These are phyloP conservation scores for Acanthopagrus latus DNA, from an alignment of 2,797 vertebrate genomes.

Conservation along the genomic window DNA sequence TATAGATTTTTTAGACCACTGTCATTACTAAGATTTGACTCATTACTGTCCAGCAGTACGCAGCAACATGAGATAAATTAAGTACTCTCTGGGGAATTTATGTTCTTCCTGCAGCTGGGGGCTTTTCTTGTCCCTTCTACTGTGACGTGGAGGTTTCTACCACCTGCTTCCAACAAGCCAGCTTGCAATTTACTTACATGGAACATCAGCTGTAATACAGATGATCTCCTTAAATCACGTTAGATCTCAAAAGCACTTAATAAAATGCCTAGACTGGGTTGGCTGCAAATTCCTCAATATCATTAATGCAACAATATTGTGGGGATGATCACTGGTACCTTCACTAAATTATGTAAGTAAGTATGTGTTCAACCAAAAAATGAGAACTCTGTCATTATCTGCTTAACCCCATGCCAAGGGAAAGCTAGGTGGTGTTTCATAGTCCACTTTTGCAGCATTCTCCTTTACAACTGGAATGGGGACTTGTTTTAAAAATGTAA, in stretches of 20 bases:
- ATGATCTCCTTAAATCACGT: background rate
- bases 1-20: background rate
- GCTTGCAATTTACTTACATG: background rate
- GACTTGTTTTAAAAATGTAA: no score
- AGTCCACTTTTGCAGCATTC: no score
- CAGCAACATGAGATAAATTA: constrained; percentile 45
- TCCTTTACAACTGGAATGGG: no score
- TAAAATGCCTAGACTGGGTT: no score
- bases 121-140: constrained; percentile 46
- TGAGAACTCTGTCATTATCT: no score
- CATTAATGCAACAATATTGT: no score
- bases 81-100: constrained; percentile 56
- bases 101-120: constrained; percentile 60
- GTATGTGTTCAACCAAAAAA: no score
- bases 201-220: constrained; percentile 29
- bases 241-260: background rate
- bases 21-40: background rate
- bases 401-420: no score
- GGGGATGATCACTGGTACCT: no score
- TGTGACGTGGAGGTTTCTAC: constrained; percentile 50
- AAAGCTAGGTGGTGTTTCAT: no score
- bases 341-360: no score
- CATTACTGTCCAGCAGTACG: constrained; percentile 2
- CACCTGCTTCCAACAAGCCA: constrained; percentile 50
- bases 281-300: no score